Percentiles rank a stretch among this genome's conserved stretches.
Evolutionary conservation across 1,140 invertebrate species (phyloP).

Genomic region (Drosophila malerkotliana): DNA sequence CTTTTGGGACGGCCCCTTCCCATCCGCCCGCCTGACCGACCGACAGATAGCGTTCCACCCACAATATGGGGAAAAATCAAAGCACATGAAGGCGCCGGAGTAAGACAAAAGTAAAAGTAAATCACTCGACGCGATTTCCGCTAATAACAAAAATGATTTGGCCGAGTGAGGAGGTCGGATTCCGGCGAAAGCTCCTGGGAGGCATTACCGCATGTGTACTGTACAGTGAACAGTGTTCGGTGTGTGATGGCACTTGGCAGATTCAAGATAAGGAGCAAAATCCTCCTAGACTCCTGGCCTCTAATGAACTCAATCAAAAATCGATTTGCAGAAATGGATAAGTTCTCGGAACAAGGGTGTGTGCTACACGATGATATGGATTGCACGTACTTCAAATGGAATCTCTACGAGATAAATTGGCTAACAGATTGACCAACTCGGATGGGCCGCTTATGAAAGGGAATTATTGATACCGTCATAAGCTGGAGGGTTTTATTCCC

Average conservation of each 20-base stretch:
- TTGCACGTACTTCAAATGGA: slow-evolving; percentile 70
- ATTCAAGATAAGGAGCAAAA: slow-evolving; percentile 38
- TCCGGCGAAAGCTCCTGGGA: slow-evolving; percentile 59
- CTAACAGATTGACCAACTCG: slow-evolving; percentile 61
- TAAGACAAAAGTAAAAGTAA: slow-evolving; percentile 80
- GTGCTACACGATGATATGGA: not conserved
- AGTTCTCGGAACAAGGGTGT: slow-evolving; percentile 22
- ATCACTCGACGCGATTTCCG: slow-evolving; percentile 78
- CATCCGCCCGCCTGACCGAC: slow-evolving; percentile 42
- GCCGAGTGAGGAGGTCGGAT: slow-evolving; percentile 52
- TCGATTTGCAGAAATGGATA: slow-evolving; percentile 74
- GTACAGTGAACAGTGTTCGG: not conserved
- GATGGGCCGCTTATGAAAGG: slow-evolving; percentile 53
- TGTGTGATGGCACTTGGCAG: slow-evolving; percentile 33
- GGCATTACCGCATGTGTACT: slow-evolving; percentile 57
- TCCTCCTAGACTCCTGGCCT: slow-evolving; percentile 33
- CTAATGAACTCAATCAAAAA: slow-evolving; percentile 84
- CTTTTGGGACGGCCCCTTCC: slow-evolving; percentile 18
- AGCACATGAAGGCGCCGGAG: slow-evolving; percentile 42
- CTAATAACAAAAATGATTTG: slow-evolving; percentile 81
- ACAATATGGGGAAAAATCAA: slow-evolving; percentile 61
- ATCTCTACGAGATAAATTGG: slow-evolving; percentile 78
- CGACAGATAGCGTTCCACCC: slow-evolving; percentile 51
- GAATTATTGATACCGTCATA: slow-evolving; percentile 78
- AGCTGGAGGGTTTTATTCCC: slow-evolving; percentile 48